These are phyloP conservation scores for Falco cherrug DNA, from an alignment of 2,797 vertebrate genomes.

Conservation along the genomic window DNA sequence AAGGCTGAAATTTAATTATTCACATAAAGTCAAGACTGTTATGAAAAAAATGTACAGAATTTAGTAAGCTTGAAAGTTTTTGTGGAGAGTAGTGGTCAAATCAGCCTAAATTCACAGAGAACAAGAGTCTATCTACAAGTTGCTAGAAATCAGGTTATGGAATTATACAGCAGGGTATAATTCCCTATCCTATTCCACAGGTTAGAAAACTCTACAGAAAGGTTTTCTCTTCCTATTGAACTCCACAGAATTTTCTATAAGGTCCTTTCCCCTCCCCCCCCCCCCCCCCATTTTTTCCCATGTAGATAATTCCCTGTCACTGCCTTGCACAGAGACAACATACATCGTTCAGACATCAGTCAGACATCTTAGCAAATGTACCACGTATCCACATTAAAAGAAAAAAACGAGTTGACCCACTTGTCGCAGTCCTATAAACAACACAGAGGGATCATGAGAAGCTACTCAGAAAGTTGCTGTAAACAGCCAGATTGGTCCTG, in stretches of 20 bases:
- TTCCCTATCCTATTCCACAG: not conserved
- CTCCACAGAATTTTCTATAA: not conserved
- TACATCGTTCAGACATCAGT: not conserved
- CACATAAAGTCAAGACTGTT: not conserved
- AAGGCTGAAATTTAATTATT: not conserved
- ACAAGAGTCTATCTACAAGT: not conserved
- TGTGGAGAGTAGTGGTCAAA: not conserved
- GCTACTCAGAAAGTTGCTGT: conserved; percentile 13
- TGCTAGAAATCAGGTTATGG: not conserved
- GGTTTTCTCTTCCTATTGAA: not conserved
- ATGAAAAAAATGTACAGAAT: not conserved
- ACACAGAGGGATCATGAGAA: not conserved
- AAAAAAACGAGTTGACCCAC: not conserved
- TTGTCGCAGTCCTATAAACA: conserved; percentile 27
- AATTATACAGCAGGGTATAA: conserved; percentile 4
- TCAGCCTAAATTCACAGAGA: not conserved
- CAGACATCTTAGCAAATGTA: not conserved
- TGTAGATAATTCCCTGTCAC: not conserved
- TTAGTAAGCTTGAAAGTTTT: not conserved
- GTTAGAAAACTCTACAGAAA: not conserved
- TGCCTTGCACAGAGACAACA: not conserved
- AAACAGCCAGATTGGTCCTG: conserved; percentile 46
- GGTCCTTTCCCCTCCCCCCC: no score
- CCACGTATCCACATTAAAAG: not conserved
- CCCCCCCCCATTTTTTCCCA: no score